These are phyloP conservation scores for Diplogasteroides magnus DNA, from an alignment of 1,140 invertebrate genomes.

Conservation along the genomic window DNA sequence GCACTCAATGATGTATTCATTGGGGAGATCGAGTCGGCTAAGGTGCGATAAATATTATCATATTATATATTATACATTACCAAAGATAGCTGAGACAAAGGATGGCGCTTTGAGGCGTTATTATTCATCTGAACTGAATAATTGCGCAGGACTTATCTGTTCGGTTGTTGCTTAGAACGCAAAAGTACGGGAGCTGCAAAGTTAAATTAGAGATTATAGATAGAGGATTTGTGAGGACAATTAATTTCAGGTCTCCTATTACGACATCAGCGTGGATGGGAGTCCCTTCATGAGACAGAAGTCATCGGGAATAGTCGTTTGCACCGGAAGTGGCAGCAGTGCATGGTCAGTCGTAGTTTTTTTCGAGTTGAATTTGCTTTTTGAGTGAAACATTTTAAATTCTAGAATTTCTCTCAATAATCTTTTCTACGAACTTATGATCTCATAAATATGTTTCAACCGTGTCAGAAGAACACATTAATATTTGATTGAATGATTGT, in stretches of 20 bases:
- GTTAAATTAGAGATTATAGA: too few relatives aligned
- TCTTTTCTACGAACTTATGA: too few relatives aligned
- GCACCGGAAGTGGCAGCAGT: conserved; percentile 92
- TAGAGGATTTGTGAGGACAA: conserved; percentile 1
- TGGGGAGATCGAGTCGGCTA: conserved; percentile 84
- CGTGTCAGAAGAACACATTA: too few relatives aligned
- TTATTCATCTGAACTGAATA: neutral
- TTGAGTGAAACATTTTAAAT: conserved; percentile 64
- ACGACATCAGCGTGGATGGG: conserved; percentile 72
- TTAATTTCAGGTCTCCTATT: conserved; percentile 73
- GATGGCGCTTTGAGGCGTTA: neutral
- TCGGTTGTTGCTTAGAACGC: too few relatives aligned
- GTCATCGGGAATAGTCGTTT: conserved; percentile 87
- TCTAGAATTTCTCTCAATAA: too few relatives aligned
- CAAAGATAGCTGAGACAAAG: too few relatives aligned
- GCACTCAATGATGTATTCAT: conserved; percentile 89
- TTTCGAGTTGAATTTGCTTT: conserved; percentile 17
- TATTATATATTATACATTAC: too few relatives aligned
- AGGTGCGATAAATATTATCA: too few relatives aligned
- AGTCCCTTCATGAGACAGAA: conserved; percentile 76
- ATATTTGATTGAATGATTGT: too few relatives aligned
- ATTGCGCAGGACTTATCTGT: neutral
- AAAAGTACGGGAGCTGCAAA: too few relatives aligned
- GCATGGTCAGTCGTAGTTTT: conserved; percentile 72
- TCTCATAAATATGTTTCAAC: too few relatives aligned